Base-by-base conservation (phyloP, 30 jellyfish, hydroid and myxozoan species). In the Hydractinia echinata region DNA sequence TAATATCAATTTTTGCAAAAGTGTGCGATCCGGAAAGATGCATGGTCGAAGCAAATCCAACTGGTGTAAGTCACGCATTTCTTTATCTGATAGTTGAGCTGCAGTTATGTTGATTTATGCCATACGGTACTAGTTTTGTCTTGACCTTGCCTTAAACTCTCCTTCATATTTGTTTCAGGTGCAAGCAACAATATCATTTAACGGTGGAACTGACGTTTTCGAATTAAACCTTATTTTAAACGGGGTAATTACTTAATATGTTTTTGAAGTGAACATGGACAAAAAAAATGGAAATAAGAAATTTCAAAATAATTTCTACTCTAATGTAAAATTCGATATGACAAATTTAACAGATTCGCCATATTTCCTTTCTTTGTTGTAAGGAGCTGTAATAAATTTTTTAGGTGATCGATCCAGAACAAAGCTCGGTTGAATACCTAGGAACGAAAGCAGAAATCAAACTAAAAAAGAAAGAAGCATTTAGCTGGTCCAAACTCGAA, bases 381-480 rank as follows among this genome's bases (percentile, higher is more conserved):
- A 30, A 30, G 44, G 2, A 30, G 44, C 44, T 30, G 1, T 53
- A 68, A 14, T 4, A 4, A 5, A 48, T 20, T 30, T 64, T 81
- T 21, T 10, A 91, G 97, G 67, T 91, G 50, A 91, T 91, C 51
- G 85, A 44, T 64, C 97, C 97, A 10, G 89, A 80, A 16, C 79
- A 61, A 51, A 91, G 97, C 70, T 67, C 73, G 50, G 96, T 91
- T 16, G 96, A 91, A 51, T 70, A 73, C 48, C 82, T 91, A 19
- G 97, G 97, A 13, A 91, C 97, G 16, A 91, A 91, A 78, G 96
- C 79, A 5, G 97, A 91, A 78, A 86, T 91, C 50, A 91, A 87
- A 73, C 60, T 91, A 21, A 85, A 82, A 72, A 91, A 91, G 78
- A 66, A 81, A 51, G 89, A 82, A 10, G 79, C 83, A 4, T 82